Evolutionary conservation across 2,797 vertebrate species (phyloP), one percentile per base, ranked within the genome.

Genomic region (Martes flavigula): DNA sequence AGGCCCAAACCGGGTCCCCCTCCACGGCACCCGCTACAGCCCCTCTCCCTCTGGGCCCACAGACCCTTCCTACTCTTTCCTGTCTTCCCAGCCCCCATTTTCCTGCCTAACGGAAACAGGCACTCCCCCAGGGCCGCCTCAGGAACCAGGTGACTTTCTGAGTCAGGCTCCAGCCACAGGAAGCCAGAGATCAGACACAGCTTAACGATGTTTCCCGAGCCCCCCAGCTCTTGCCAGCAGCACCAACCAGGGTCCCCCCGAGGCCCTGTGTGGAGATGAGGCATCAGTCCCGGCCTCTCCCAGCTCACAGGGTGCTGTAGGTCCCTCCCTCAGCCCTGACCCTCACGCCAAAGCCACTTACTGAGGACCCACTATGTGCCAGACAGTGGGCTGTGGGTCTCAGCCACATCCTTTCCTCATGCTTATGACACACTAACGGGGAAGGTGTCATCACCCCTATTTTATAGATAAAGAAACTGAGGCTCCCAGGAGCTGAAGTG

Each of bases 131-230:
- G 5, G 66, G 38, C 92, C 17, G 12, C 86, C 48, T 83, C 92
- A 91, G 96, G 92, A 97, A 92, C 89, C 93, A 89, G 95, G 92
- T 96, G 96, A 95, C 92, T 68, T 32, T 81, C 86, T 89, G 93
- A 90, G 96, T 68, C 89, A 91, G 83, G 82, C 46, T 79, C 64
- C 77, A 72, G 48, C 43, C 77, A 82, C 95, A 96, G 97, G 93
- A 98, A 97, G 58, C 79, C 14, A 35, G 84, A 87, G 87, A 92
- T 48, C 75, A 91, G 85, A 95, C 43, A 23, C 14, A 9, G 88
- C 46, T 90, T 51, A 68, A 32, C 2, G 3, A 54, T 56, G 58
- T 8, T 43, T 70, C 70, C 83, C 1, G 6, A 51, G 70, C 21
- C 7, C 18, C 78, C 38, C 12, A 0, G 84, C 58, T 93, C 92